These are phyloP conservation scores for Gastrophysa polygoni DNA, from an alignment of 2,888 invertebrate species.

Conservation along the genomic window DNA sequence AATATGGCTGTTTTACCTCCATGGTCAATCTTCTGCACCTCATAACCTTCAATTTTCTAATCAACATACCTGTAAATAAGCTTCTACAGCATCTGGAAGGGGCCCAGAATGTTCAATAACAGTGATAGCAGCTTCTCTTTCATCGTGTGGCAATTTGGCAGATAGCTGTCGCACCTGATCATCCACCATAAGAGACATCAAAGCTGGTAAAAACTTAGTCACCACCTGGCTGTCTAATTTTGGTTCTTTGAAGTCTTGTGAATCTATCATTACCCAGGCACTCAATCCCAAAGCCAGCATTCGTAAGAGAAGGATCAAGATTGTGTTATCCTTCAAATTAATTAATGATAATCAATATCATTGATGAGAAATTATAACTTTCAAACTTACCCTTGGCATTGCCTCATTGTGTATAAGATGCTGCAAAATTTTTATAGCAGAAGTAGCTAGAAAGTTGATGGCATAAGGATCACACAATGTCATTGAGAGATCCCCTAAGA, in stretches of 20 bases:
- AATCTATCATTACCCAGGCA: constrained; percentile 97
- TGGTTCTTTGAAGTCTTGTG: constrained; percentile 93
- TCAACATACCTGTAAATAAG: constrained; percentile 67
- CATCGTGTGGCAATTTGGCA: constrained; percentile 88
- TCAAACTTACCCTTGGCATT: constrained; percentile 70
- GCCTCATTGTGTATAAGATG: constrained; percentile 89
- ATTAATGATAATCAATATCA: no score
- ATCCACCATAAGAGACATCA: constrained; percentile 93
- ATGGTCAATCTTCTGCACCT: no score
- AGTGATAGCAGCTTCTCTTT: constrained; percentile 89
- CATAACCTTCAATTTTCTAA: no score
- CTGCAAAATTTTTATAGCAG: constrained; percentile 89
- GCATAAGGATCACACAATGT: constrained; percentile 97
- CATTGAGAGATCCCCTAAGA: constrained; percentile 94
- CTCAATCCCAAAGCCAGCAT: constrained; percentile 93
- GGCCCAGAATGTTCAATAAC: constrained; percentile 94
- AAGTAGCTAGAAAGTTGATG: constrained; percentile 91
- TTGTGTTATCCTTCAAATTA: constrained; percentile 80
- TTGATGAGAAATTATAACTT: no score
- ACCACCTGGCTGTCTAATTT: constrained; percentile 92
- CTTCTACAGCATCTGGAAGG: constrained; percentile 91
- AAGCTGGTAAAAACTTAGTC: constrained; percentile 90
- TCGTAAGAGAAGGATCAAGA: constrained; percentile 84
- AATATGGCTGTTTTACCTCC: no score
- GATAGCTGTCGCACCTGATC: constrained; percentile 84